Evolutionary conservation across 2,797 vertebrate genomes (phyloP), one percentile per base, ranked within the genome.

Genomic region (Rhyacichthys aspro): DNA sequence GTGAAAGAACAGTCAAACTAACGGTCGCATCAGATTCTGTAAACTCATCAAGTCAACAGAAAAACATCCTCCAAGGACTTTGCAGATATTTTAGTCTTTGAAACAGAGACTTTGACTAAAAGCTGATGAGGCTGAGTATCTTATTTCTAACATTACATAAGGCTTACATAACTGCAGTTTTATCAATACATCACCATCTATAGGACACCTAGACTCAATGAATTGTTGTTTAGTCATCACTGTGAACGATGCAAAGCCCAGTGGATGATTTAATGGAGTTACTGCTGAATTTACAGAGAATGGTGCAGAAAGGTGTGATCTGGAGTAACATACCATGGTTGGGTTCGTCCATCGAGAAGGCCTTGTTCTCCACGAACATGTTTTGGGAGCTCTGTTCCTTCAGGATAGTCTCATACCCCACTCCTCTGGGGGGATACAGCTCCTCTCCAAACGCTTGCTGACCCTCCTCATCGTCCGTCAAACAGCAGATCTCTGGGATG

Each of bases 321-420:
- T 28, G 4, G 23, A 6, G 5, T 11, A n/a, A 2, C 88, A 15
- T 86, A 98, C 97, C 95, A 36, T 93, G 70, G 60, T 84, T 89
- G 0, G 95, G 93, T 48, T 98, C 97, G 0, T 98, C 96, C 96
- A 98, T 94, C 5, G 96, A 95, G 86, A 99, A 98, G 0, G 95
- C 96, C 79, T 98, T 98, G 78, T 99, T 99, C 64, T 99, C 97
- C 90, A 98, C 84, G 1, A 94, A 98, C 89, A 98, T 94, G 81
- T 90, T 97, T 82, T 94, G 94, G 0, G 93, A 59, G 49, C 88
- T 89, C 81, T 96, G 95, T 36, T 97, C 94, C 82, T 96, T 98
- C 63, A 98, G 88, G 87, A 98, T 96, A 43, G 90, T 98, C 87
- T 98, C 97, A 0, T 98, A 99, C 65, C 96, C 95, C 41, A 95